Base-by-base conservation (phyloP, 1,140 invertebrate genomes). In the Cylas formicarius region DNA sequence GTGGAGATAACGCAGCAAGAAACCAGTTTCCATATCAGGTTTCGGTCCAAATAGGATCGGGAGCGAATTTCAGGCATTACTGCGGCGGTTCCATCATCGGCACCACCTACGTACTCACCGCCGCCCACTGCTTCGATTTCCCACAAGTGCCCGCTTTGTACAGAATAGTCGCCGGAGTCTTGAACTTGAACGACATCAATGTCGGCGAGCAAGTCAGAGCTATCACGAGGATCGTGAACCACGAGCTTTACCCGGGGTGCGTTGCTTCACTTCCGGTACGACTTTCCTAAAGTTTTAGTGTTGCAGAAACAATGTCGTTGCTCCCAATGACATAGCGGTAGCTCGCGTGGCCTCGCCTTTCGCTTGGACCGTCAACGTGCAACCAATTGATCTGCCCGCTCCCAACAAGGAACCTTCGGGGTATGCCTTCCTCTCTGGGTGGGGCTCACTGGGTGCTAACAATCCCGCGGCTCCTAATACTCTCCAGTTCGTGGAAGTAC, bases 301-400 rank as follows among this genome's bases (percentile, higher is more conserved):
- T 67, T 5, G 28, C 9, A 31, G 13, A 34, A 24, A n/a, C n/a
- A n/a, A n/a, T n/a, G n/a, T n/a, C n/a, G 72, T 73, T n/a, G 70
- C 65, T 14, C 68, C 69, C 31, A 69, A 76, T 44, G 82, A 86
- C 50, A 76, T 85, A 32, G 80, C 77, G 20, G 29, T 85, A 0
- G 55, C 84, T 13, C 69, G 67, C 42, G 56, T 81, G n/a, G 64
- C 62, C 6, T n/a, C n/a, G n/a, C 65, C 60, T n/a, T 67, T 75
- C 2, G 55, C 82, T 17, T 55, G 48, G 2, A 72, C 75, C 34
- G 53, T 72, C 13, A 57, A 56, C 27, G 71, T 84, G 0, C 60
- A 67, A 1, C 55, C 72, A 0, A 65, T 80, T 9, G 39, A 48
- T 0, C 53, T 82, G 50, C 72, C 75, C 27, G 32, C 50, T 8